Evolutionary conservation across 1,140 invertebrate genomes (phyloP).

Genomic region (Macrocentrus cingulum): DNA sequence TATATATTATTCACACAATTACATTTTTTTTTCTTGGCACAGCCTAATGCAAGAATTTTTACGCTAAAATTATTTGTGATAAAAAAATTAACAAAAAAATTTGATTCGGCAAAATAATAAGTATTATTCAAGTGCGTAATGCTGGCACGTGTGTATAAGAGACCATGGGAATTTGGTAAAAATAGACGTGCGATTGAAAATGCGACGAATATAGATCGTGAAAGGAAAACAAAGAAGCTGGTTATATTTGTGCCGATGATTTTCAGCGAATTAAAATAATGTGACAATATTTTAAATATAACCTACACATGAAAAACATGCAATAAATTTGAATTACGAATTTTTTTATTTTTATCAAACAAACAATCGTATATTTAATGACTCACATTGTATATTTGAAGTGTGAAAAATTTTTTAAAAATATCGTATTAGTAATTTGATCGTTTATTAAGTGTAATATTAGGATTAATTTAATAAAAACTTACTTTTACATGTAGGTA

Average conservation of each 20-base stretch:
- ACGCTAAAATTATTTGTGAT: too few relatives aligned
- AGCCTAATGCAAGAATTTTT: neutral
- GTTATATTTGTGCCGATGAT: neutral
- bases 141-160: slow-evolving; percentile 10
- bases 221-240: slow-evolving; percentile 11
- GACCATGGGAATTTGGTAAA: slow-evolving; percentile 12
- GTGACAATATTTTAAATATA: neutral
- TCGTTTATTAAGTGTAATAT: too few relatives aligned
- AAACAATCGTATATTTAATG: too few relatives aligned
- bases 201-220: slow-evolving; percentile 6
- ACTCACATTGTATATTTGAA: too few relatives aligned
- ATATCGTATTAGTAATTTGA: too few relatives aligned
- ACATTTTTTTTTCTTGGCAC: too few relatives aligned
- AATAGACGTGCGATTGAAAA: slow-evolving; percentile 7
- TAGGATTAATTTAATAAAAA: neutral
- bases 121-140: slow-evolving; percentile 5
- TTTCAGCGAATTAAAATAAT: neutral
- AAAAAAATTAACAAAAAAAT: neutral
- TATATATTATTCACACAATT: too few relatives aligned
- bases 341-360: too few relatives aligned
- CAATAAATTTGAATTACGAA: too few relatives aligned
- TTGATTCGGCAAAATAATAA: neutral
- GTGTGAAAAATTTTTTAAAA: too few relatives aligned
- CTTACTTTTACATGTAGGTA: neutral
- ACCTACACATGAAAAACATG: too few relatives aligned